Percentiles rank a stretch among this genome's conserved stretches.
Evolutionary conservation across 2,888 invertebrate genomes (phyloP).

Genomic region (Tiliacea citrago): DNA sequence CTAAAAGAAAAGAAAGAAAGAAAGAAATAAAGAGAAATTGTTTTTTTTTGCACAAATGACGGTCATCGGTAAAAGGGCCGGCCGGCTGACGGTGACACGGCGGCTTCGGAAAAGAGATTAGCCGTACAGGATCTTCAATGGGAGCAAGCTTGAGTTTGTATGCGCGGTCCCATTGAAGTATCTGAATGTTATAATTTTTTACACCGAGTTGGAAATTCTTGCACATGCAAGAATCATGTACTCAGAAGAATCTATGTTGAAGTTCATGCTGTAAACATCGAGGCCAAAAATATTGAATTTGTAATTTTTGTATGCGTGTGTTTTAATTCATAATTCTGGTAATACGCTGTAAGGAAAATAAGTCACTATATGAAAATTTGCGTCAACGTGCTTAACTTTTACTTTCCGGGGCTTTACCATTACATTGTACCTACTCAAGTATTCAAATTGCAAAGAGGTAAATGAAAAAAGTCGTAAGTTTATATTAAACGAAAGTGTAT

Average conservation of each 20-base stretch:
- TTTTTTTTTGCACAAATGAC: not conserved
- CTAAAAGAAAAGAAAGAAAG: too few relatives aligned
- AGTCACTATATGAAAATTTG: not conserved
- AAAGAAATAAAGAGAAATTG: too few relatives aligned
- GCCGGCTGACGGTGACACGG: not conserved
- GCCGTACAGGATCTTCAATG: not conserved
- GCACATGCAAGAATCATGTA: not conserved
- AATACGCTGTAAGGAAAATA: not conserved
- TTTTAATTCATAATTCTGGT: not conserved
- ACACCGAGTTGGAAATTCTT: too few relatives aligned
- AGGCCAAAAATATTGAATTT: not conserved
- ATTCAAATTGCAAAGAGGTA: not conserved
- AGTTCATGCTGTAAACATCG: not conserved
- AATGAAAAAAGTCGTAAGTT: conserved; percentile 33
- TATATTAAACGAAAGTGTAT: conserved; percentile 64
- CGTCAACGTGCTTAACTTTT: not conserved
- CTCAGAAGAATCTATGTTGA: not conserved
- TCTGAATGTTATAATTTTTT: not conserved
- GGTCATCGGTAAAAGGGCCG: not conserved
- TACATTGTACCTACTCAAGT: not conserved
- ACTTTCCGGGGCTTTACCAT: not conserved
- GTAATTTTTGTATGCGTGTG: too few relatives aligned
- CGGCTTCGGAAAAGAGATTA: not conserved
- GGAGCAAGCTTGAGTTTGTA: not conserved
- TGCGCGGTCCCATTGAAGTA: not conserved